These are phyloP conservation scores for Scyliorhinus canicula DNA, from an alignment of 2,797 vertebrate species.

Conservation along the genomic window DNA sequence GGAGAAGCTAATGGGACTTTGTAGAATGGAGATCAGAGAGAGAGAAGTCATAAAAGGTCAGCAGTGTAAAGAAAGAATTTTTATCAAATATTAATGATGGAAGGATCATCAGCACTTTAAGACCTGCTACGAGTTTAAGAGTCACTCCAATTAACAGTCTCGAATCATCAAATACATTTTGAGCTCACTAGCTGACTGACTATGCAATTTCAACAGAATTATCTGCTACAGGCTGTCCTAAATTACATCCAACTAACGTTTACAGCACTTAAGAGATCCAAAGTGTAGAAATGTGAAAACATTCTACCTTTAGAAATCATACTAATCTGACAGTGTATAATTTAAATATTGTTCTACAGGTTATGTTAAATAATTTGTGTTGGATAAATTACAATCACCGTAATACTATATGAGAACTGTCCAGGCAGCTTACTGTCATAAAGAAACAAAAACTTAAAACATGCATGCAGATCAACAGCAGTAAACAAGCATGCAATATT, in stretches of 20 bases:
- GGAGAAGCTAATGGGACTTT: background rate
- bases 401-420: background rate
- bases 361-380: conserved; percentile 9
- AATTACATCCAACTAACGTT: background rate
- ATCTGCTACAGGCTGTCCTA: too few species aligned
- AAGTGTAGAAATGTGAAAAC: background rate
- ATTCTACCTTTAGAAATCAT: background rate
- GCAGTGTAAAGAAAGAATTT: background rate
- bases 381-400: background rate
- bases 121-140: background rate
- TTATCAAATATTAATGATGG: background rate
- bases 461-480: background rate
- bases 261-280: background rate
- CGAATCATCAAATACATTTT: background rate
- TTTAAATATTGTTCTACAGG: background rate
- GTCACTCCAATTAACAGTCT: background rate
- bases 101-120: background rate
- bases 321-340: background rate
- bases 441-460: background rate
- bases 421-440: background rate
- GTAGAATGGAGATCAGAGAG: background rate
- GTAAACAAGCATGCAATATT: conserved; percentile 1
- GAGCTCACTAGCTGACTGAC: background rate
- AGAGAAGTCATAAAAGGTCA: background rate
- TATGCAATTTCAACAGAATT: background rate